These are phyloP conservation scores for Scomber colias DNA, from an alignment of 2,113 vertebrate species.

Conservation along the genomic window DNA sequence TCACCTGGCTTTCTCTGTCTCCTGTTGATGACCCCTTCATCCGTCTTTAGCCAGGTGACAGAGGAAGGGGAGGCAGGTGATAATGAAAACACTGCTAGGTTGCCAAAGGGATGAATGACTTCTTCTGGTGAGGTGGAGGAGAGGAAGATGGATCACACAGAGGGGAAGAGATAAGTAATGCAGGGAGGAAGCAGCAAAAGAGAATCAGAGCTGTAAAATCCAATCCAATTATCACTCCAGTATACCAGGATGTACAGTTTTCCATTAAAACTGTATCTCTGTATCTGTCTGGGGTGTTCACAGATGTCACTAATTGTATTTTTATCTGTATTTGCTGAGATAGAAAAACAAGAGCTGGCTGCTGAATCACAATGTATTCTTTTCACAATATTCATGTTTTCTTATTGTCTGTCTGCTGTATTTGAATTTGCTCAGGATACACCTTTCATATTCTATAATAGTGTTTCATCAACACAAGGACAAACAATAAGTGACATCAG, in stretches of 20 bases:
- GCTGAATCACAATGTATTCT: neutral
- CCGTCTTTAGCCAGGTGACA: slow-evolving; percentile 60
- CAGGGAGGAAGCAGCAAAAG: slow-evolving; percentile 20
- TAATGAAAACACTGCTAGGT: slow-evolving; percentile 68
- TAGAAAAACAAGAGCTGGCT: slow-evolving; percentile 9
- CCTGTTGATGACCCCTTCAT: slow-evolving; percentile 64
- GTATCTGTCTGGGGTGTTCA: neutral
- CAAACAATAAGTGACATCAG: neutral
- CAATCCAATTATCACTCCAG: slow-evolving; percentile 31
- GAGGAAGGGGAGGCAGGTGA: slow-evolving; percentile 62
- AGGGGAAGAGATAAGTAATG: slow-evolving; percentile 39
- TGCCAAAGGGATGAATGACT: slow-evolving; percentile 65
- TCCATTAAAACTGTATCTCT: slow-evolving; percentile 22
- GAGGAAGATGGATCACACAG: slow-evolving; percentile 54
- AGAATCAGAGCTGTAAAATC: slow-evolving; percentile 36
- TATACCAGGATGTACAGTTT: slow-evolving; percentile 35
- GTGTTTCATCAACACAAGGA: neutral
- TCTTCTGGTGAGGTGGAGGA: slow-evolving; percentile 50
- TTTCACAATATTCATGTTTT: slow-evolving; percentile 5
- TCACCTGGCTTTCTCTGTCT: slow-evolving; percentile 32
- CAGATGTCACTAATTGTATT: slow-evolving; percentile 49
- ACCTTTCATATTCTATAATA: neutral
- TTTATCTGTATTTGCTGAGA: slow-evolving; percentile 28
- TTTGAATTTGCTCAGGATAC: slow-evolving; percentile 6
- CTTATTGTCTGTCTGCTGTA: slow-evolving; percentile 1